phyloP scores from a whole-genome alignment of 1,140 invertebrate species.

The Drosophila kikkawai region DNA sequence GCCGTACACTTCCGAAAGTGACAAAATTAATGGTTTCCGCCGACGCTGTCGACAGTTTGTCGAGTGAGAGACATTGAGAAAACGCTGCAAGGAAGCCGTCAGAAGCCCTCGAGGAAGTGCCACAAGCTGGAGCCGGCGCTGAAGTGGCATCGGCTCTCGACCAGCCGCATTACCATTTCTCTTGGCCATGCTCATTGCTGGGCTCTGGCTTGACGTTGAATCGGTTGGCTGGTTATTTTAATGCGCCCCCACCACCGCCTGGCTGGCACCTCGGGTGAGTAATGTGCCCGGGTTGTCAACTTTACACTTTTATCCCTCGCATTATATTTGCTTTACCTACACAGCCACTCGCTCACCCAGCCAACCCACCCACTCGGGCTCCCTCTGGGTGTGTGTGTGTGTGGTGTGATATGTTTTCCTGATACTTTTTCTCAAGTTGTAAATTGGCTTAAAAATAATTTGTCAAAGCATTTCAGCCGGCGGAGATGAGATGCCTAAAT shows the following conservation, averaged over 20 bases:
- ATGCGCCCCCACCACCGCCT: conserved; percentile 49
- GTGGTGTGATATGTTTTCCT: conserved; percentile 78
- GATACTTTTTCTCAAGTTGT: conserved; percentile 83
- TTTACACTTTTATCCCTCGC: conserved; percentile 82
- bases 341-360: conserved; percentile 43
- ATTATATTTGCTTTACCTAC: conserved; percentile 82
- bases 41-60: conserved; percentile 71
- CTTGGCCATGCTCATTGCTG: conserved; percentile 76
- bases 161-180: conserved; percentile 77
- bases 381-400: conserved; percentile 1
- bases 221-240: conserved; percentile 82
- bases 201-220: conserved; percentile 69
- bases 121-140: conserved; percentile 5
- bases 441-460: conserved; percentile 85
- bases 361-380: background rate
- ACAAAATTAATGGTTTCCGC: conserved; percentile 84
- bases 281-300: conserved; percentile 83
- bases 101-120: conserved; percentile 30
- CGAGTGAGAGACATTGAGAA: conserved; percentile 69
- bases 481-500: conserved; percentile 50
- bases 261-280: conserved; percentile 79
- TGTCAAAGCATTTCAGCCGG: conserved; percentile 80
- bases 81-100: conserved; percentile 56
- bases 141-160: conserved; percentile 37
- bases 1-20: conserved; percentile 70